Evolutionary conservation across 2,113 vertebrate genomes (phyloP).

Genomic region (Cebus imitator): DNA sequence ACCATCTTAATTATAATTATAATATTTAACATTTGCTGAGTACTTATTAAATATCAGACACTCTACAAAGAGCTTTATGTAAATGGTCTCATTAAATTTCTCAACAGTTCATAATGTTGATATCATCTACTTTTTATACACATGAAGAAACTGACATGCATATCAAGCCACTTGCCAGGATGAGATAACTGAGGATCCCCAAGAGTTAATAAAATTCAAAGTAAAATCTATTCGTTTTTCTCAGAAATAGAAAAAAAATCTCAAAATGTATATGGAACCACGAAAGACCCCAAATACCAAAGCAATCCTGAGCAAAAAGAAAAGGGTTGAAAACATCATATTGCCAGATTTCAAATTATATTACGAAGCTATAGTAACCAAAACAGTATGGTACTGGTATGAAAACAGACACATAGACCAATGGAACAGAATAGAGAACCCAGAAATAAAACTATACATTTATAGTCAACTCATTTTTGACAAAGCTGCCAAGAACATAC

Average conservation of each 20-base stretch:
- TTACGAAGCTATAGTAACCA: background rate
- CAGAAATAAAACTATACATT: background rate
- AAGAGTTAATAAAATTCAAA: background rate
- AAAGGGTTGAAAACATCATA: background rate
- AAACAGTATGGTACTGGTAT: background rate
- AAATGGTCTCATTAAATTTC: background rate
- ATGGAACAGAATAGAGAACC: background rate
- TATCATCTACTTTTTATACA: background rate
- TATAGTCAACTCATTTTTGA: background rate
- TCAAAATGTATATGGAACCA: background rate
- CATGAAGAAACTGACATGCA: background rate
- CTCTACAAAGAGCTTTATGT: background rate
- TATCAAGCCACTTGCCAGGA: background rate
- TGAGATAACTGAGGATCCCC: background rate
- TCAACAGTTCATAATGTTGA: background rate
- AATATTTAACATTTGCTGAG: background rate
- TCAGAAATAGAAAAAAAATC: background rate
- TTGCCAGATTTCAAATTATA: background rate
- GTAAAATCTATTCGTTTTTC: background rate
- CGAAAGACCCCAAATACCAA: background rate
- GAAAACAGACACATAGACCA: background rate
- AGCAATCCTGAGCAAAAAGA: background rate
- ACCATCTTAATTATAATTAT: background rate
- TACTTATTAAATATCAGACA: background rate
- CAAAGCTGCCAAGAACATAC: background rate